phyloP scores from a whole-genome alignment of 2,113 vertebrate genomes.

The Corydoras sp. region DNA sequence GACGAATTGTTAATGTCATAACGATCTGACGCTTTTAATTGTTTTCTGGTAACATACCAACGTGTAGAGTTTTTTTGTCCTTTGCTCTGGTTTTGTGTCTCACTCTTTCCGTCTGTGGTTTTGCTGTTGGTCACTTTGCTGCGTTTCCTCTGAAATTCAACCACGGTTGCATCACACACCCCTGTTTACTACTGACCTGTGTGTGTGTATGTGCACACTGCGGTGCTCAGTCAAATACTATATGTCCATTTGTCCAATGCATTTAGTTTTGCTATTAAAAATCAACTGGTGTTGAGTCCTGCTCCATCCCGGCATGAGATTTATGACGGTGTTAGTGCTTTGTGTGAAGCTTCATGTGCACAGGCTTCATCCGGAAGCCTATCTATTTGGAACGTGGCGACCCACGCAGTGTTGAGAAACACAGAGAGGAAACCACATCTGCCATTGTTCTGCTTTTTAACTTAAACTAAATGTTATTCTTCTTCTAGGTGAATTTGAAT shows the following conservation, averaged over 20 bases:
- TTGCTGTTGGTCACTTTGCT: too few species aligned
- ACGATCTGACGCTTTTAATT: too few species aligned
- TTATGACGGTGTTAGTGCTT: too few species aligned
- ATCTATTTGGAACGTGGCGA: background rate
- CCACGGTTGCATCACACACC: background rate
- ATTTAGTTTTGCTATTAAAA: too few species aligned
- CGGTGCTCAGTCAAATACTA: background rate
- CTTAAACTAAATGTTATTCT: too few species aligned
- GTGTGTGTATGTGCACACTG: background rate
- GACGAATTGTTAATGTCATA: too few species aligned
- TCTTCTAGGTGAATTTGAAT: too few species aligned
- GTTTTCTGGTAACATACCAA: too few species aligned
- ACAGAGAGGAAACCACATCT: conserved; percentile 1
- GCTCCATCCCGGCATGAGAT: too few species aligned
- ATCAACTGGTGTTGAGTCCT: too few species aligned
- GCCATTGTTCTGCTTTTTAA: background rate
- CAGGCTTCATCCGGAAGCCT: background rate
- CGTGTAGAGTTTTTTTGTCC: background rate
- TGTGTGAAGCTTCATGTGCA: background rate
- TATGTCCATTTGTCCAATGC: background rate
- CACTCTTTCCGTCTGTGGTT: background rate
- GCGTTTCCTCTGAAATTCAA: background rate
- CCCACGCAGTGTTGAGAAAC: background rate
- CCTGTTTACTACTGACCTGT: background rate
- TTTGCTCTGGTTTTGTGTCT: too few species aligned